Percentiles rank a stretch among this genome's conserved stretches.
Conservation (phyloP, 2,888 invertebrate species). For the Pseudoips prasinana region DNA sequence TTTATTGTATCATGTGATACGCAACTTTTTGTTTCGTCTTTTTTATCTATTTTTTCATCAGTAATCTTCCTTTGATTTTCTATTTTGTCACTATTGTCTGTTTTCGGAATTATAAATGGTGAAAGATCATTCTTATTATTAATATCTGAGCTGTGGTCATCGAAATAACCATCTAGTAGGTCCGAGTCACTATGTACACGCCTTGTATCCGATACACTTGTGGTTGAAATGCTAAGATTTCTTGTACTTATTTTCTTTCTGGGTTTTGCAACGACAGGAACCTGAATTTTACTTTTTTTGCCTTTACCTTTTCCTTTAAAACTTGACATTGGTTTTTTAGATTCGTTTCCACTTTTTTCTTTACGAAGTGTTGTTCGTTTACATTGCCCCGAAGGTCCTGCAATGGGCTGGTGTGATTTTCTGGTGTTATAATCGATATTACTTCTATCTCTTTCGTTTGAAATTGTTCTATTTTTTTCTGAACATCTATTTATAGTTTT, state of each 20-base stretch:
- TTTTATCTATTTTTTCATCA: conserved; percentile 1
- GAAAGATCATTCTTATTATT: conserved; percentile 4
- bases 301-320: conserved; percentile 7
- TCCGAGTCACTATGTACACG: conserved; percentile 5
- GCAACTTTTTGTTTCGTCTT: conserved; percentile 1
- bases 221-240: conserved; percentile 5
- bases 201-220: conserved; percentile 4
- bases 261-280: conserved; percentile 3
- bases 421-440: conserved; percentile 4
- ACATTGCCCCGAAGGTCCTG: conserved; percentile 11
- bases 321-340: conserved; percentile 4
- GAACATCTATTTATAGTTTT: conserved; percentile 1
- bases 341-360: conserved; percentile 9
- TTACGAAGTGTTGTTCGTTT: conserved; percentile 7
- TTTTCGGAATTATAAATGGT: conserved; percentile 3
- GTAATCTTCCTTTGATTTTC: conserved; percentile 3
- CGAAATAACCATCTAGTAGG: conserved; percentile 3
- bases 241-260: conserved; percentile 4
- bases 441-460: conserved; percentile 6
- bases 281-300: conserved; percentile 5
- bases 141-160: conserved; percentile 6
- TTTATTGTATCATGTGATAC: not conserved
- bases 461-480: conserved; percentile 4
- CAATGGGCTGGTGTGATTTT: conserved; percentile 4
- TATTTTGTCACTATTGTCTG: conserved; percentile 5